phyloP scores from a whole-genome alignment of 2,797 vertebrate genomes.

The Diglossa cyanea region DNA sequence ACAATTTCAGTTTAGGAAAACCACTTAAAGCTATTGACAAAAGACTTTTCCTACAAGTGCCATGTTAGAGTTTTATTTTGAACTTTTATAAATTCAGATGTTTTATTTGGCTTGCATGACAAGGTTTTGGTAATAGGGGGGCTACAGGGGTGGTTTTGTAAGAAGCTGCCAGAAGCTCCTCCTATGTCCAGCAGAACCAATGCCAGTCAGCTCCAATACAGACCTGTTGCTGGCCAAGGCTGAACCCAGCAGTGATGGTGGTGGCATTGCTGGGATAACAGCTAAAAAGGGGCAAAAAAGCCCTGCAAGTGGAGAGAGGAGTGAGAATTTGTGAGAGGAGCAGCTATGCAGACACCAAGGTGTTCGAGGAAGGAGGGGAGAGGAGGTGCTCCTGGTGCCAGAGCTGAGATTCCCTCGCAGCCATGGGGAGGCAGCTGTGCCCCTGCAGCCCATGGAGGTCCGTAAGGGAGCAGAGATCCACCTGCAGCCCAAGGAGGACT shows the following conservation, averaged over 20 bases:
- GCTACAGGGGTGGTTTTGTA: background rate
- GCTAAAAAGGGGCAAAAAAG: background rate
- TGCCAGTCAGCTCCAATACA: background rate
- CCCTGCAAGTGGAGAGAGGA: background rate
- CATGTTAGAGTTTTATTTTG: background rate
- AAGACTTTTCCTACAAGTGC: background rate
- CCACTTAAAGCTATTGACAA: background rate
- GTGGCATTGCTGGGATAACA: background rate
- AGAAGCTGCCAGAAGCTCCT: background rate
- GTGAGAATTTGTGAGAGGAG: background rate
- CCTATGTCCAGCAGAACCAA: accelerated
- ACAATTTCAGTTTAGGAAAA: background rate
- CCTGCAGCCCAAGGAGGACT: background rate
- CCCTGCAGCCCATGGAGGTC: background rate
- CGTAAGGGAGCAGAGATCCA: background rate
- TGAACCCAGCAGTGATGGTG: background rate
- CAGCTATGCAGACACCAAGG: background rate
- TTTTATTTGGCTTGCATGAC: background rate
- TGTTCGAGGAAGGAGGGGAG: accelerated
- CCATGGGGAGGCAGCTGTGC: background rate
- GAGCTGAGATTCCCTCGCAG: background rate
- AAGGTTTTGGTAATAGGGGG: background rate
- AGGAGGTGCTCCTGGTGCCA: accelerated
- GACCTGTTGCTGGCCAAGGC: accelerated
- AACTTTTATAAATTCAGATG: background rate